Percentiles rank a stretch among this genome's conserved stretches.
These are phyloP conservation scores for Calameuta idolon DNA, from an alignment of 2,888 invertebrate genomes.

Conservation along the genomic window DNA sequence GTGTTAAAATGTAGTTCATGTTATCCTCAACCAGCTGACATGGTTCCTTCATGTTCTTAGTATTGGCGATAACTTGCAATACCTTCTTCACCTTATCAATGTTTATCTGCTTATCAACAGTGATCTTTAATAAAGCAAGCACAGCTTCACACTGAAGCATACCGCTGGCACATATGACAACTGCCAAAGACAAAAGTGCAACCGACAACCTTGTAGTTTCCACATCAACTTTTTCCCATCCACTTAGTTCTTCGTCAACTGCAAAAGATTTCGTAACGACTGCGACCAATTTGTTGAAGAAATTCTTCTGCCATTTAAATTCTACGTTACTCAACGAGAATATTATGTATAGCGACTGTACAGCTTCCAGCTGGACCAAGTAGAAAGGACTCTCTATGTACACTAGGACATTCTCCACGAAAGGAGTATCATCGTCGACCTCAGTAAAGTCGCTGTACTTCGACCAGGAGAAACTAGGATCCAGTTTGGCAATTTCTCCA, in stretches of 20 bases:
- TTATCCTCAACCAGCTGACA: slow-evolving; percentile 63
- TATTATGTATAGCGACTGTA: slow-evolving; percentile 60
- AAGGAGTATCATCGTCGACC: slow-evolving; percentile 30
- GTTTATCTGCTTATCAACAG: slow-evolving; percentile 69
- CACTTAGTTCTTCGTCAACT: slow-evolving; percentile 63
- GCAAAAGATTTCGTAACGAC: slow-evolving; percentile 57
- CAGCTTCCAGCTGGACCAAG: slow-evolving; percentile 64
- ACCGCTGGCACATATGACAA: slow-evolving; percentile 70
- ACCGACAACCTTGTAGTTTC: slow-evolving; percentile 71
- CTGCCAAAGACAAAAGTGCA: slow-evolving; percentile 71
- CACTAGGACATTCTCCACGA: slow-evolving; percentile 36
- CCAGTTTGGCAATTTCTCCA: slow-evolving; percentile 58
- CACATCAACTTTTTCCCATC: slow-evolving; percentile 70
- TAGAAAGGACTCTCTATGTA: slow-evolving; percentile 64
- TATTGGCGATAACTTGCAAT: slow-evolving; percentile 60
- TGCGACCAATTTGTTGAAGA: slow-evolving; percentile 59
- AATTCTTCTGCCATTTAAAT: slow-evolving; percentile 46
- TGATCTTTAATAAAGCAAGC: slow-evolving; percentile 69
- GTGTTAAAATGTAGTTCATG: slow-evolving; percentile 68
- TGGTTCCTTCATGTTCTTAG: slow-evolving; percentile 45
- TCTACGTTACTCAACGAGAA: slow-evolving; percentile 47
- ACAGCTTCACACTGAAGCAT: slow-evolving; percentile 70
- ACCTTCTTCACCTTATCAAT: slow-evolving; percentile 67
- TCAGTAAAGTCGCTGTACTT: slow-evolving; percentile 43
- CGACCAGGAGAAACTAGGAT: slow-evolving; percentile 46